phyloP scores from a whole-genome alignment of 2,888 invertebrate genomes.

The Ophion ventricosus region DNA sequence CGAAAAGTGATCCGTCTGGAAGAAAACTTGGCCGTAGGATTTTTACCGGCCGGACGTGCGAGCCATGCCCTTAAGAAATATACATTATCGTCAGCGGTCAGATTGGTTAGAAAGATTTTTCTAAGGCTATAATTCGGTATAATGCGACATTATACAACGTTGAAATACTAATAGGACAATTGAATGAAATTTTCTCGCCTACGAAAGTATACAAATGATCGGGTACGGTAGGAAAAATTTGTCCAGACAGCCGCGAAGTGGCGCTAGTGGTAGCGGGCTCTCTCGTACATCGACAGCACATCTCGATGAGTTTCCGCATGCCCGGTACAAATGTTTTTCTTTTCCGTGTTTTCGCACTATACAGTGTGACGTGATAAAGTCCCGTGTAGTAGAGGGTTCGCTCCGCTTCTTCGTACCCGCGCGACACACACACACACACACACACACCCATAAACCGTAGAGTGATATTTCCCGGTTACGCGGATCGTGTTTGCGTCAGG shows the following conservation, averaged over 20 bases:
- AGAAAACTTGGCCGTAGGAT: no score
- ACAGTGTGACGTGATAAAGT: slow-evolving; percentile 49
- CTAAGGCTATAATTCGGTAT: neutral
- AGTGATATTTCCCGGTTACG: slow-evolving; percentile 41
- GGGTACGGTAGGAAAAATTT: neutral
- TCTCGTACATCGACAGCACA: neutral
- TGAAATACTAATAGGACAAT: no score
- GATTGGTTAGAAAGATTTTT: no score
- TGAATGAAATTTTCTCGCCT: no score
- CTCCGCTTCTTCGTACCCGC: slow-evolving; percentile 44
- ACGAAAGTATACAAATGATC: neutral
- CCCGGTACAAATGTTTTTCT: slow-evolving; percentile 17
- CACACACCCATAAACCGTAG: slow-evolving; percentile 48
- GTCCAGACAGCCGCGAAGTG: neutral
- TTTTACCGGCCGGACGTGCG: no score
- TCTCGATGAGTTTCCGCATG: slow-evolving; percentile 57
- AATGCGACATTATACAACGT: neutral
- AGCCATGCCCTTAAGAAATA: no score
- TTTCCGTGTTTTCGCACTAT: slow-evolving; percentile 16
- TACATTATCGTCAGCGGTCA: no score
- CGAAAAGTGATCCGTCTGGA: no score
- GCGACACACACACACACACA: slow-evolving; percentile 44
- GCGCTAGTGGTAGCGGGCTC: neutral
- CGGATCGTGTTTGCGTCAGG: slow-evolving; percentile 40
- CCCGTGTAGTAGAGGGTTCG: slow-evolving; percentile 49